Conservation (phyloP, 2,888 invertebrate species). For the Rhingia rostrata region DNA sequence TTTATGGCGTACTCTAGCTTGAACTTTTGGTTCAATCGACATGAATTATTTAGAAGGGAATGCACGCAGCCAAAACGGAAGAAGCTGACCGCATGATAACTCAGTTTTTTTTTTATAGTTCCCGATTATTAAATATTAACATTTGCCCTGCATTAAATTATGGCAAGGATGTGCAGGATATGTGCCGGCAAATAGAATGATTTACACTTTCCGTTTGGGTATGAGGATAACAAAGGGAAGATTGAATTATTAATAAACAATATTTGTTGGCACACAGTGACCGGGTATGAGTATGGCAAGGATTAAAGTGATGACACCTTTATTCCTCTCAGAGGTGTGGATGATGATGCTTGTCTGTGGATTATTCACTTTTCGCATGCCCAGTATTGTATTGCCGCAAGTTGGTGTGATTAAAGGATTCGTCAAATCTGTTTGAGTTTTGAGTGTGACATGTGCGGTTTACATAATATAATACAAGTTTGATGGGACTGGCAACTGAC, state of each 20-base stretch:
- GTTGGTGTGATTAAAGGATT: constrained; percentile 50
- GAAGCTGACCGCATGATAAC: constrained; percentile 67
- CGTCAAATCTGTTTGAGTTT: constrained; percentile 18
- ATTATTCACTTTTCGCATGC: constrained; percentile 33
- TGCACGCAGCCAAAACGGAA: constrained; percentile 50
- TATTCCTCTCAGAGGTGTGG: constrained; percentile 47
- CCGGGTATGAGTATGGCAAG: neutral
- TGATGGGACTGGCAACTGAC: neutral
- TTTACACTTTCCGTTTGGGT: constrained; percentile 43
- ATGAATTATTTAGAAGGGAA: constrained; percentile 61
- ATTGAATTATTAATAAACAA: constrained; percentile 54
- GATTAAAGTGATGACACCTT: constrained; percentile 58
- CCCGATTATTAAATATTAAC: constrained; percentile 70
- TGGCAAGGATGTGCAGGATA: constrained; percentile 30
- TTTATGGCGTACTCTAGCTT: constrained; percentile 50
- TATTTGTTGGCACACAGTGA: constrained; percentile 28
- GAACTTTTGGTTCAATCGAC: constrained; percentile 37
- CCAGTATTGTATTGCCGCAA: constrained; percentile 45
- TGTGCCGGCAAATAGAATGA: constrained; percentile 56
- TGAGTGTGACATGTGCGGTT: neutral
- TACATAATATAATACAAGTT: neutral
- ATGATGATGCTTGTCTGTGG: constrained; percentile 33
- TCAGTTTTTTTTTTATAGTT: constrained; percentile 61
- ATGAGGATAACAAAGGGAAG: constrained; percentile 38
- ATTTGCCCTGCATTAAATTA: constrained; percentile 54